phyloP scores from a whole-genome alignment of 2,888 invertebrate genomes.

The Troides helena region DNA sequence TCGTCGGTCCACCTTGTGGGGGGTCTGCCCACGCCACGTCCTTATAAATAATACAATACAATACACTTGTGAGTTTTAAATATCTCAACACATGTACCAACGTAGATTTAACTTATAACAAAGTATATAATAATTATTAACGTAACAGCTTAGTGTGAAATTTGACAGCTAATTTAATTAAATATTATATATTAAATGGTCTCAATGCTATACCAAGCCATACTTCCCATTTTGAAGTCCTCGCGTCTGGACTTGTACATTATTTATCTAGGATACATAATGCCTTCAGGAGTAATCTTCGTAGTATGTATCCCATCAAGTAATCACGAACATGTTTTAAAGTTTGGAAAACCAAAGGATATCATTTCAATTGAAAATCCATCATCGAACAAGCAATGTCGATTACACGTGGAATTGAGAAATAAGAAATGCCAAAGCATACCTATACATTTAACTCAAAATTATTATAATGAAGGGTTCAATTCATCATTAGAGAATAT shows the following conservation, averaged over 20 bases:
- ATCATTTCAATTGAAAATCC: conserved; percentile 48
- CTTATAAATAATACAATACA: too few species aligned
- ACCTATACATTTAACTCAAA: conserved; percentile 65
- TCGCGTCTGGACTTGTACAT: not conserved
- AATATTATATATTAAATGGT: conserved; percentile 13
- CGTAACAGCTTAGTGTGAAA: conserved; percentile 4
- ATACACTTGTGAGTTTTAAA: too few species aligned
- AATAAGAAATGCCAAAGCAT: conserved; percentile 65
- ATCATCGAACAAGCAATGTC: conserved; percentile 47
- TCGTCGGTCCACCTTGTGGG: too few species aligned
- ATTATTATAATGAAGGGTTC: conserved; percentile 62
- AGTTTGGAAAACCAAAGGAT: conserved; percentile 72
- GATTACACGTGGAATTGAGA: conserved; percentile 60
- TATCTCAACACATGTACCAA: not conserved
- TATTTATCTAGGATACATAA: conserved; percentile 35
- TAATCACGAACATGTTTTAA: conserved; percentile 82
- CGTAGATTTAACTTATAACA: conserved; percentile 12
- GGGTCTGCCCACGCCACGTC: too few species aligned
- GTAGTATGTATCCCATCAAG: conserved; percentile 85
- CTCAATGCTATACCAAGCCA: not conserved
- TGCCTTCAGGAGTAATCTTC: conserved; percentile 84
- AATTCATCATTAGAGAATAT: conserved; percentile 60
- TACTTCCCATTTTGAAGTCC: not conserved
- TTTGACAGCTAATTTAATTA: conserved; percentile 24
- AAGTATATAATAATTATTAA: conserved; percentile 16